phyloP scores from a whole-genome alignment of 2,888 invertebrate species.

The Brachylomia viminalis region DNA sequence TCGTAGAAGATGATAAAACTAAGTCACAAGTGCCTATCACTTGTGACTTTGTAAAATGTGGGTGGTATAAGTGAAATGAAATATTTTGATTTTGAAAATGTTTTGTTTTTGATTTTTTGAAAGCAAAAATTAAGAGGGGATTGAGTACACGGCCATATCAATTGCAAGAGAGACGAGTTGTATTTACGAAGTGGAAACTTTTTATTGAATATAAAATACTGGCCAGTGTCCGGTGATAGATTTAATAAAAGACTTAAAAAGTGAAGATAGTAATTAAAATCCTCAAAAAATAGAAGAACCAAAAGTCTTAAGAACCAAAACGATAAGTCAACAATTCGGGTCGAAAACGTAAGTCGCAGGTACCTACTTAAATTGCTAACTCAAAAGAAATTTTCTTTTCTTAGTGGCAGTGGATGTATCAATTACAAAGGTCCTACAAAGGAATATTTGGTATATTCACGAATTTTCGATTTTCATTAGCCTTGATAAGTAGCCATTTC shows the following conservation, averaged over 20 bases:
- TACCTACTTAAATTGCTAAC: slow-evolving; percentile 21
- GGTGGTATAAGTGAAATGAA: no score
- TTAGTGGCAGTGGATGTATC: slow-evolving; percentile 32
- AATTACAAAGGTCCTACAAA: slow-evolving; percentile 40
- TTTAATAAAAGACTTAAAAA: no score
- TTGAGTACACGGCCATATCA: neutral
- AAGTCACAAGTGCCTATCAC: no score
- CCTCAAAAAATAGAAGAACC: no score
- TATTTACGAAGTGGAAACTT: neutral
- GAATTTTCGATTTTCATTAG: slow-evolving; percentile 40
- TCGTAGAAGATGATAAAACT: neutral
- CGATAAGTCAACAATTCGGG: slow-evolving; percentile 4
- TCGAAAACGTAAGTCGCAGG: slow-evolving; percentile 22
- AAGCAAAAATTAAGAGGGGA: no score
- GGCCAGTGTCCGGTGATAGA: neutral
- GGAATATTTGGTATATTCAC: slow-evolving; percentile 26
- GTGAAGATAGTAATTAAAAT: no score
- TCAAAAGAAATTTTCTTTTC: slow-evolving; percentile 19
- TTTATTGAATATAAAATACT: neutral
- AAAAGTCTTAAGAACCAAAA: no score
- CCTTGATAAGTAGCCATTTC: slow-evolving; percentile 24
- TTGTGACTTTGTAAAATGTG: no score
- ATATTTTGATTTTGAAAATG: no score
- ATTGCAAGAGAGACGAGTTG: neutral
- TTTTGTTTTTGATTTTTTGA: no score